Conservation (phyloP, 2,113 vertebrate genomes). For the Pungitius pungitius region DNA sequence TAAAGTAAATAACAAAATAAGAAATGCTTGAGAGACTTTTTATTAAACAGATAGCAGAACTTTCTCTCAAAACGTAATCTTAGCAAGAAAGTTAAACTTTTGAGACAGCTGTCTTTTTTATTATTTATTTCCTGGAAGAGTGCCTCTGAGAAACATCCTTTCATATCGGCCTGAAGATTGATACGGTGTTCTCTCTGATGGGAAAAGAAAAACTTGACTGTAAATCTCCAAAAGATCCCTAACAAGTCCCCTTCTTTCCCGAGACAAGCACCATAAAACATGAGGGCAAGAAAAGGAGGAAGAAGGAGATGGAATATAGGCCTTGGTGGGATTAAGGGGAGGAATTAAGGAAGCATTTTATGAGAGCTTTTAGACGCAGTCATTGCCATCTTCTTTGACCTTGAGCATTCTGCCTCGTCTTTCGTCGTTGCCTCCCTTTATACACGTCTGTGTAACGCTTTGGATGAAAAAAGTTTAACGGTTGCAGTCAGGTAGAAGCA, state of each 20-base stretch:
- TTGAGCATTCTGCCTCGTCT: constrained; percentile 37
- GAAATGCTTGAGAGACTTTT: constrained; percentile 67
- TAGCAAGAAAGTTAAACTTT: constrained; percentile 63
- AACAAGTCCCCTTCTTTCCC: constrained; percentile 71
- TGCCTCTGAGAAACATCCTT: constrained; percentile 68
- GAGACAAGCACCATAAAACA: constrained; percentile 79
- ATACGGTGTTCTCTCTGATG: constrained; percentile 65
- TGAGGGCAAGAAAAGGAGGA: constrained; percentile 45
- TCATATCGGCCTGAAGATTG: constrained; percentile 73
- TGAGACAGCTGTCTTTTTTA: constrained; percentile 61
- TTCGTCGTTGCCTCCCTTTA: constrained; percentile 14
- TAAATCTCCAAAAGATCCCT: constrained; percentile 78
- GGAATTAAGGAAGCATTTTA: constrained; percentile 76
- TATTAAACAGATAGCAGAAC: constrained; percentile 63
- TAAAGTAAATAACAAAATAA: constrained; percentile 74
- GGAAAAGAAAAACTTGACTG: constrained; percentile 67
- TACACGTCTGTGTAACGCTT: constrained; percentile 8
- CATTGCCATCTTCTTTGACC: constrained; percentile 68
- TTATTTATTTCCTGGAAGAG: constrained; percentile 54
- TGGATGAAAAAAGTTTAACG: constrained; percentile 15
- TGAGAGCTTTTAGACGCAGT: constrained; percentile 60
- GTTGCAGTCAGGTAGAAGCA: constrained; percentile 10
- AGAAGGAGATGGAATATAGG: constrained; percentile 52
- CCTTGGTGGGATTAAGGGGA: constrained; percentile 70
- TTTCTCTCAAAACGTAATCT: constrained; percentile 62